These are phyloP conservation scores for Parazoanthus darwini DNA, from an alignment of 92 coral and sea anemone species.

Conservation along the genomic window DNA sequence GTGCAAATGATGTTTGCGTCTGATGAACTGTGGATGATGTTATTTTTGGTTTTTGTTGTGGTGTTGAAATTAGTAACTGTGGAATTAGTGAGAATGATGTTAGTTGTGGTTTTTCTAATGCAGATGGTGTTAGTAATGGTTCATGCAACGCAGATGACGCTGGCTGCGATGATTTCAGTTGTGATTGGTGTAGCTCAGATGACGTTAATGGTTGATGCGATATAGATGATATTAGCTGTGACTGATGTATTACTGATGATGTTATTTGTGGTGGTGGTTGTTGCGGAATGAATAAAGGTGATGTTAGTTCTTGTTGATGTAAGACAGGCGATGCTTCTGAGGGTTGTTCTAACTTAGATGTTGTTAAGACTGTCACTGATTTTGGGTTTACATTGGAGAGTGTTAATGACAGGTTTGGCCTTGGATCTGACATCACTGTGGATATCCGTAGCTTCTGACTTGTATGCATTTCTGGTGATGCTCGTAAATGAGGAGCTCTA, in stretches of 20 bases:
- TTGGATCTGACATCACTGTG: background rate
- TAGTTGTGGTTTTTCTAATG: background rate
- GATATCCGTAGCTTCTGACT: background rate
- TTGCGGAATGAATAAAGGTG: background rate
- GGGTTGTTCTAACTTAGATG: background rate
- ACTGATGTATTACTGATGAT: background rate
- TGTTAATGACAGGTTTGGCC: background rate
- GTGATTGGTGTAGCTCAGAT: background rate
- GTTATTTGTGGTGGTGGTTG: background rate
- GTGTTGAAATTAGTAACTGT: background rate
- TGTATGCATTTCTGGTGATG: background rate
- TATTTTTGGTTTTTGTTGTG: background rate
- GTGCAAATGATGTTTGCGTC: background rate
- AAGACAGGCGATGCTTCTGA: background rate
- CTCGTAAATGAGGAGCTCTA: background rate
- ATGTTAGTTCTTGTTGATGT: background rate
- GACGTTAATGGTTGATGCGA: background rate
- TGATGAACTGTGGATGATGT: background rate
- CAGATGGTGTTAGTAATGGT: background rate
- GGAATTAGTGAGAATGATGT: background rate
- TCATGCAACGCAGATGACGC: background rate
- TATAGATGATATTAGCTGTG: background rate
- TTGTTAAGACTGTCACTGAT: background rate
- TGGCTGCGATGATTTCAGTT: background rate
- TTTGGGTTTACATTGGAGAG: background rate